A percentile compares a stretch with the other conserved stretches of the same genome.
phyloP scores from a whole-genome alignment of 2,797 vertebrate species.

The Oryzias dopingdopingensis region DNA sequence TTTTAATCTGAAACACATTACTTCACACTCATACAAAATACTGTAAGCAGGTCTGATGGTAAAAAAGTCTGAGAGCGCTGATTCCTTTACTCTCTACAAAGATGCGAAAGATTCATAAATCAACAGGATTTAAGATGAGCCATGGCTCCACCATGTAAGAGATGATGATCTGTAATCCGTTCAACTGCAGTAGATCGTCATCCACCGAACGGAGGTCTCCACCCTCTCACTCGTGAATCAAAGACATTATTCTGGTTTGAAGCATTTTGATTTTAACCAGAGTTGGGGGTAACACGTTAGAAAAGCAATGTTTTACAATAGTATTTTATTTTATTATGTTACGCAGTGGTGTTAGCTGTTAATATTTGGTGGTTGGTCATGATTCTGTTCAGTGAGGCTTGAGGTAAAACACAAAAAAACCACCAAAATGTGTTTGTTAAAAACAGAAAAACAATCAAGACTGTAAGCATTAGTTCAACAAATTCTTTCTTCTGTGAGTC shows the following conservation, averaged over 20 bases:
- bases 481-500: too few species aligned
- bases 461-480: too few species aligned
- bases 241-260: conserved; percentile 25
- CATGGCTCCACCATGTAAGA: conserved; percentile 21
- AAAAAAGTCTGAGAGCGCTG: conserved; percentile 30
- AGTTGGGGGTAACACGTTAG: too few species aligned
- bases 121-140: conserved; percentile 25
- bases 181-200: conserved; percentile 42
- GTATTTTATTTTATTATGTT: too few species aligned
- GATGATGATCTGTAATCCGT: conserved; percentile 47
- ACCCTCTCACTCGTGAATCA: conserved; percentile 40
- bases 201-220: conserved; percentile 44
- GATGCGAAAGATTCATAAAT: conserved; percentile 19
- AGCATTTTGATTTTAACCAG: too few species aligned
- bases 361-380: too few species aligned
- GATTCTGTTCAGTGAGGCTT: too few species aligned
- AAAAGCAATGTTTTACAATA: too few species aligned
- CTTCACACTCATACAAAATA: conserved; percentile 35
- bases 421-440: too few species aligned
- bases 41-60: conserved; percentile 19
- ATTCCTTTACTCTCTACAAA: conserved; percentile 16
- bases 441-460: too few species aligned
- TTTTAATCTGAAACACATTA: conserved; percentile 54
- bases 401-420: too few species aligned
- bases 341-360: too few species aligned